Base-by-base conservation (phyloP, 2,888 invertebrate genomes). In the Phyto melanocephala region DNA sequence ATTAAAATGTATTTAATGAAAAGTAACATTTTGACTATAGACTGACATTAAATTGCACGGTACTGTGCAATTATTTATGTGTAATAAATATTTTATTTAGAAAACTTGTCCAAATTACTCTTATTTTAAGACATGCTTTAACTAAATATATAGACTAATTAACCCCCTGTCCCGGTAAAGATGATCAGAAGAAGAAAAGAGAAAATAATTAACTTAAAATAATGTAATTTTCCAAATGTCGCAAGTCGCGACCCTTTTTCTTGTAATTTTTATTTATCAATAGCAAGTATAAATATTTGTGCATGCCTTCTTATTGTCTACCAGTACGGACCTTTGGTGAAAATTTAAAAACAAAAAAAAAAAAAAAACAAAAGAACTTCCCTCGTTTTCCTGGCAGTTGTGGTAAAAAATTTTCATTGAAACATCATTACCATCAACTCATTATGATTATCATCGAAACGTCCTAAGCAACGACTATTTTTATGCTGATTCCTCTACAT, bases 121-220 rank as follows among this genome's bases (percentile, higher is more conserved):
- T 11, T 17, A 11, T 20, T 47, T 20, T 33, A 63, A 47, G 24
- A 50, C 20, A 33, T 10, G 20, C 47, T 45, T n/a, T 13, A 35
- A 13, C 6, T 0, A 35, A n/a, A 65, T 3, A 2, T 3, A 37
- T 35, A 1, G 33, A 58, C 42, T 13, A 58, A 71, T 60, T 50
- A 15, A 60, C 58, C 47, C 24, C 60, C 60, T 71, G 47, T n/a
- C 22, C 8, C 7, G 22, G n/a, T 8, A 58, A 71, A 71, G 8
- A 15, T 35, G 45, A 2, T 47, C 47, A 1, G 20, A 47, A 20
- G 45, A 17, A 1, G 37, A 60, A 24, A 45, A 33, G 2, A n/a
- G 52, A 68, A 68, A 13, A 70, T 63, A 62, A 78, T 78, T 78
- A 78, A 72, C 58, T 79, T 72, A 72, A 58, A 52, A 52, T 67